Evolutionary conservation across 2,113 vertebrate genomes (phyloP), one percentile per base, ranked within the genome.

Genomic region (Podarcis cretensis): DNA sequence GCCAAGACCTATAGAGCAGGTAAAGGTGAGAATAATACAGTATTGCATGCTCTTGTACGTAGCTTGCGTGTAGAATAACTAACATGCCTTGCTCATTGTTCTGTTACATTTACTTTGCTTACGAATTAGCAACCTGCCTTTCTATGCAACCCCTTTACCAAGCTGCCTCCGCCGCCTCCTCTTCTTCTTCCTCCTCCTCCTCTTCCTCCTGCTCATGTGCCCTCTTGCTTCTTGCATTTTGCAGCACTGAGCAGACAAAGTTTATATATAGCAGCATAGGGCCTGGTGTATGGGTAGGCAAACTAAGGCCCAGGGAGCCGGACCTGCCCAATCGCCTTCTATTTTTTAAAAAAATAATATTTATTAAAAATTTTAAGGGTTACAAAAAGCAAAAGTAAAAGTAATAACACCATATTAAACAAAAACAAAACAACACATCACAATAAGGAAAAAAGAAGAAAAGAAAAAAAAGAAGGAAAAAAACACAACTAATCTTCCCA

Each of bases 1-100:
- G 98, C 98, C 95, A 99, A 99, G 98, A 98, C 98, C 96, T 99
- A 99, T 98, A 99, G 99, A 99, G 98, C 98, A 99, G 99, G 99
- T 99, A 99, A 99, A 99, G 98, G 98, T 99, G 98, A 99, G 97
- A 97, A 96, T 98, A 97, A 97, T 95, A 69, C 21, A 48, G 81
- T 9, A 96, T 94, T 97, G 93, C 93, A 95, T 95, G 96, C 94
- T 27, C 65, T 96, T 95, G 96, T 96, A 94, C 96, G 90, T 94
- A 79, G 93, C 95, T 84, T 95, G 96, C 96, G 96, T 96, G 95
- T 90, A 96, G 96, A 96, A 96, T 96, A 94, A 89, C 86, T 85
- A 71, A 12, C 4, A 27, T 27, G 65, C 13, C 13, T 18, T 27
- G 43, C 85, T 83, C 23, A 85, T 7, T 71, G 86, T 32, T 40